phyloP scores from a whole-genome alignment of 2,113 vertebrate genomes.

The Castor canadensis region DNA sequence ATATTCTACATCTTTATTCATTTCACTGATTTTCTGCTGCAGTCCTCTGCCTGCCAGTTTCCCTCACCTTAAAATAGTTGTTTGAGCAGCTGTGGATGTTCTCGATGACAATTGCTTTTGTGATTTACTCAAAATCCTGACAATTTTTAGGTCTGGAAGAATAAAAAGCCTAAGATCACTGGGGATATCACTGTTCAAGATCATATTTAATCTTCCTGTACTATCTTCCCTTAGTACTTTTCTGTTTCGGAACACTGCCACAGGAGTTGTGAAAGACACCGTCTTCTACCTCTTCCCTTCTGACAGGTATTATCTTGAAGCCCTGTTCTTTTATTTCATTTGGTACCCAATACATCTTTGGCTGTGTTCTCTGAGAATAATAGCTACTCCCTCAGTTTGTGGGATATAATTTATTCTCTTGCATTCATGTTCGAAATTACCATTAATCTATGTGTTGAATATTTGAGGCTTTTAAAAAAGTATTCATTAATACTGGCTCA shows the following conservation, averaged over 20 bases:
- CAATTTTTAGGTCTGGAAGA: conserved; percentile 83
- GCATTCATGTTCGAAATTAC: conserved; percentile 24
- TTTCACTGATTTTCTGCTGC: conserved; percentile 20
- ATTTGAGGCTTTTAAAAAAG: background rate
- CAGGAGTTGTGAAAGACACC: conserved; percentile 1
- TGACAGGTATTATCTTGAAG: conserved; percentile 54
- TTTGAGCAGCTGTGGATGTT: conserved; percentile 79
- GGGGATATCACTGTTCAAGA: conserved; percentile 82
- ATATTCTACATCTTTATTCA: conserved; percentile 51
- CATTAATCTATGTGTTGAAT: background rate
- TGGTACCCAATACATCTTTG: conserved; percentile 32
- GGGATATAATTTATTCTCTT: conserved; percentile 42
- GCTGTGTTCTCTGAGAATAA: conserved; percentile 34
- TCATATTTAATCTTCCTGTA: conserved; percentile 84
- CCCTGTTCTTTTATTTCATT: conserved; percentile 49
- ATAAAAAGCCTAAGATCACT: conserved; percentile 84
- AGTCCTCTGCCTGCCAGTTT: conserved; percentile 74
- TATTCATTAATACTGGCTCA: background rate
- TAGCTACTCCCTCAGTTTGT: conserved; percentile 14
- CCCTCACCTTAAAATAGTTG: conserved; percentile 80
- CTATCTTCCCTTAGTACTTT: conserved; percentile 72
- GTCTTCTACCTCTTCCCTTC: background rate
- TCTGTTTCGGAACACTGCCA: conserved; percentile 55
- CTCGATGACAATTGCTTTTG: conserved; percentile 82
- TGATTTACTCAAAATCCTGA: conserved; percentile 85